Base-by-base conservation (phyloP, 2,888 invertebrate genomes). In the Orchesella flavescens region DNA sequence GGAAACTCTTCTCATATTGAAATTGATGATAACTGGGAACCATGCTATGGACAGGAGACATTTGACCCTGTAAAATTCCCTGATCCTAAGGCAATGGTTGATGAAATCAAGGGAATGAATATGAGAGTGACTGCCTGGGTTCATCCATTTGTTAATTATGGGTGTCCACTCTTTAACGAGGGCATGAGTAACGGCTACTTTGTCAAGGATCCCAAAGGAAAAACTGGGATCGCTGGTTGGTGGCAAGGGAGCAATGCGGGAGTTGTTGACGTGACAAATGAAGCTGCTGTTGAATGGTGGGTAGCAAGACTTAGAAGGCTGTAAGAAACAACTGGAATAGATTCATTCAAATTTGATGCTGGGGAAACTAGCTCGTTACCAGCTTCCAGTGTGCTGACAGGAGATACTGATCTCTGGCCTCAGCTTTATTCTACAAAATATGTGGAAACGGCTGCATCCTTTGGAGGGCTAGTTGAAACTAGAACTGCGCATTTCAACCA, bases 11-110 rank as follows among this genome's bases (percentile, higher is more conserved):
- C 84, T 23, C 95, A 95, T 89, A 91, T 95, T 63, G 96, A 96
- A 90, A 95, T 97, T 81, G 96, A 97, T 88, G 97, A 97, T 89
- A 92, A 94, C 34, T 97, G 96, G 95, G 96, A 97, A 90, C 93
- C 93, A 13, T 95, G 95, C 89, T 96, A 96, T 89, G 97, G 97
- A 0, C 94, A 95, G 0, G 91, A 95, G 74, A 92, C 92, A 3
- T 95, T 97, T 84, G 92, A 95, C 87, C 90, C 91, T 24, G 90
- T 90, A 10, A 95, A 94, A 89, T 94, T 96, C 88, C 93, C 94
- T 0, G 89, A 90, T 83, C 89, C 90, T 3, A 87, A 89, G 66
- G 87, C 53, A 34, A 86, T 88, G 86, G 82, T 87, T 10, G 53
- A 71, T 2, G 77, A 84, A 24, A 66, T 88, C 15, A 89, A 89